phyloP scores from a whole-genome alignment of 2,113 vertebrate genomes.

The Sylvilagus bachmani region DNA sequence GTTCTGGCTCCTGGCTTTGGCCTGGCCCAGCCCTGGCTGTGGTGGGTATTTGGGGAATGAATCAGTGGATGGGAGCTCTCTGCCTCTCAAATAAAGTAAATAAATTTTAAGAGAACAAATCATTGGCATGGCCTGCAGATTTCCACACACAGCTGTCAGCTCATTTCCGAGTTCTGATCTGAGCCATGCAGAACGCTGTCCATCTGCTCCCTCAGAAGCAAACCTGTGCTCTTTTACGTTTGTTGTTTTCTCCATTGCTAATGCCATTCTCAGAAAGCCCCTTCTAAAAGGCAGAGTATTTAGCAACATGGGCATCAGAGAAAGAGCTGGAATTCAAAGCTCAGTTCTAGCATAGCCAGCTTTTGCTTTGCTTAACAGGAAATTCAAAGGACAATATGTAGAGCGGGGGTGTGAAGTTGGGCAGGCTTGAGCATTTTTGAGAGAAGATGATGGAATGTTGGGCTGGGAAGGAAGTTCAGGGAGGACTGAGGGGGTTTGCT shows the following conservation, averaged over 20 bases:
- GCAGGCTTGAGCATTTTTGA: background rate
- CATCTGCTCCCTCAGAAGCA: background rate
- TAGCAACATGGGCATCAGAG: background rate
- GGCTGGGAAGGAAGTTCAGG: background rate
- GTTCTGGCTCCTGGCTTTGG: no score
- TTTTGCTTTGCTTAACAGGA: conserved; percentile 13
- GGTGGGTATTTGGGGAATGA: no score
- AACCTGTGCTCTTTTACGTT: background rate
- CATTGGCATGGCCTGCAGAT: background rate
- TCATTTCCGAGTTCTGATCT: background rate
- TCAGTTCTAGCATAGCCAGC: background rate
- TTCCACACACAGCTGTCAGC: background rate
- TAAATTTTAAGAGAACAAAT: background rate
- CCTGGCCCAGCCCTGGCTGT: no score
- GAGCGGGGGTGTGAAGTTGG: background rate
- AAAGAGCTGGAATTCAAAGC: conserved; percentile 1
- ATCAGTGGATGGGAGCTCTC: no score
- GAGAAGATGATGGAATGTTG: background rate
- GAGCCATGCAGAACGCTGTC: background rate
- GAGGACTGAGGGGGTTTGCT: background rate
- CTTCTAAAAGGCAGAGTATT: background rate
- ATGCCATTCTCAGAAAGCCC: background rate
- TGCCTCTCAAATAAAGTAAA: no score
- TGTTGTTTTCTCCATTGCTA: conserved; percentile 1
- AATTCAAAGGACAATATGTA: background rate